phyloP scores from a whole-genome alignment of 2,113 vertebrate species.

The Clupea harengus region DNA sequence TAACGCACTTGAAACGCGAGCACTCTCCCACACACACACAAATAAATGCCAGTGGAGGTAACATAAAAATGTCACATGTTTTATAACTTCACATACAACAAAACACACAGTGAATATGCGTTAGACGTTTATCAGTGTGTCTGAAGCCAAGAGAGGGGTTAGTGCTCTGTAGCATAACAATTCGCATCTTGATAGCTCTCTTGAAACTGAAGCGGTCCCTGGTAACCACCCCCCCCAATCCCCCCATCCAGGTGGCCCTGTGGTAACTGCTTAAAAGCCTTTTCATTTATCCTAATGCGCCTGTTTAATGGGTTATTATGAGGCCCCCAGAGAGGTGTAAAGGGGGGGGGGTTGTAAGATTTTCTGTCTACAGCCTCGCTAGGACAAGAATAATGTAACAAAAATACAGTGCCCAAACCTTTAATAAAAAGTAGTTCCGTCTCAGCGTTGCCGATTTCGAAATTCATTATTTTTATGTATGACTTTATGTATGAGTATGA shows the following conservation, averaged over 20 bases:
- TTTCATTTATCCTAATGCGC: constrained; percentile 78
- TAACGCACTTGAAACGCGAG: neutral
- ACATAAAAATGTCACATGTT: neutral
- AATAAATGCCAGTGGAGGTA: neutral
- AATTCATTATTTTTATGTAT: neutral
- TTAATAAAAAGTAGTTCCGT: neutral
- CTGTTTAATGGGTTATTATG: constrained; percentile 82
- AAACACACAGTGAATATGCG: neutral
- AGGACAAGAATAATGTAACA: constrained; percentile 35
- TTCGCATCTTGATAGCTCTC: constrained; percentile 21
- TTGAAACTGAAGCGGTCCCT: constrained; percentile 25
- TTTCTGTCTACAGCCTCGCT: constrained; percentile 45
- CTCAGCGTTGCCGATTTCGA: neutral
- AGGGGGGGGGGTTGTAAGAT: constrained; percentile 61
- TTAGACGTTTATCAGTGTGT: neutral
- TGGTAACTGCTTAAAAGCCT: constrained; percentile 76
- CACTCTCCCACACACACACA: neutral
- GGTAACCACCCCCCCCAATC: constrained; percentile 26
- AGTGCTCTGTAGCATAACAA: constrained; percentile 2
- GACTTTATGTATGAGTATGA: neutral
- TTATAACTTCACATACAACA: neutral
- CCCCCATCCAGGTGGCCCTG: constrained; percentile 70
- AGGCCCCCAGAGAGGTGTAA: constrained; percentile 66
- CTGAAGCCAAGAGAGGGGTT: neutral
- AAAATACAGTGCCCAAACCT: neutral